Evolutionary conservation across 2,113 vertebrate species (phyloP).

Genomic region (Origma solitaria): DNA sequence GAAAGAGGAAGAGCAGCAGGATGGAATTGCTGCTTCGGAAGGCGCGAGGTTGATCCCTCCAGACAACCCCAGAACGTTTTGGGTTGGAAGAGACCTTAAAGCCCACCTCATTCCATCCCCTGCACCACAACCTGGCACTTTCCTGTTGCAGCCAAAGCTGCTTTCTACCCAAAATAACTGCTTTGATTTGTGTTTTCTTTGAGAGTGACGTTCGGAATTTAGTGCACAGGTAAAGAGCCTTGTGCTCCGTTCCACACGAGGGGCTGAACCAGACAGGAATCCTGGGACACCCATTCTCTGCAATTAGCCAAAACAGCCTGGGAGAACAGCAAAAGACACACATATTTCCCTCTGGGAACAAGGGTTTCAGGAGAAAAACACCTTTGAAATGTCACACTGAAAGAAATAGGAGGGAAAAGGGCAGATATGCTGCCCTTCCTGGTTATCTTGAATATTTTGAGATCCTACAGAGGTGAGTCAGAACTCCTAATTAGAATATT

Average conservation of each 20-base stretch:
- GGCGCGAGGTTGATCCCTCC: accelerated
- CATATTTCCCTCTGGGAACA: not conserved
- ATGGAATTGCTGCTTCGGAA: not conserved
- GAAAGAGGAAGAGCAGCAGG: not conserved
- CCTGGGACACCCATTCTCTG: not conserved
- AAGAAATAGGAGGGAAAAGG: not conserved
- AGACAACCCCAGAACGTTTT: not conserved
- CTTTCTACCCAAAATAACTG: not conserved
- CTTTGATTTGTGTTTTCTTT: not conserved
- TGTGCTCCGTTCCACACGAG: accelerated
- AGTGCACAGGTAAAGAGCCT: not conserved
- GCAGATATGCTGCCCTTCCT: not conserved
- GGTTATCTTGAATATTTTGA: not conserved
- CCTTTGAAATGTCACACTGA: not conserved
- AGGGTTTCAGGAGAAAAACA: not conserved
- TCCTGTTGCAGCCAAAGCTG: not conserved
- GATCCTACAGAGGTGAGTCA: not conserved
- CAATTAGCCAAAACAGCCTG: not conserved
- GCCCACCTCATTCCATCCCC: too few relatives aligned
- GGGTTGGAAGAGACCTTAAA: not conserved
- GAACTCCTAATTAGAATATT: not conserved
- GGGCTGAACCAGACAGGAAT: not conserved
- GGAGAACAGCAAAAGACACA: not conserved
- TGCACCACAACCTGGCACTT: not conserved
- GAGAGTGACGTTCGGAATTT: not conserved